Evolutionary conservation across 2,113 vertebrate species (phyloP).

Genomic region (Anas platyrhynchos): DNA sequence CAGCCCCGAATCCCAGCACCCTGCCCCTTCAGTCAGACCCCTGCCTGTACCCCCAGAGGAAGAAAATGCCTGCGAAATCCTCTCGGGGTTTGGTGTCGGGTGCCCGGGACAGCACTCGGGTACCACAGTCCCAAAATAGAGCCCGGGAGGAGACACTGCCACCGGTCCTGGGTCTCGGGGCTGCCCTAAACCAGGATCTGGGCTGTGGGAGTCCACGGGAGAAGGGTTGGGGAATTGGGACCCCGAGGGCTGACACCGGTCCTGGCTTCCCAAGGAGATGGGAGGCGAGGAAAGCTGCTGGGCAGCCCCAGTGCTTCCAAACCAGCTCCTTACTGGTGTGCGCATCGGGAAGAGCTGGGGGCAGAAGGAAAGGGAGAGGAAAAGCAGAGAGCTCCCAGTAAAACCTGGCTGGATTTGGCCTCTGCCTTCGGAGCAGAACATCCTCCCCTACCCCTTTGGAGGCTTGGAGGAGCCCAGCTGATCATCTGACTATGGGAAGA

Average conservation of each 20-base stretch:
- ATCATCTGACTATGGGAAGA: neutral
- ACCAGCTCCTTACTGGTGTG: neutral
- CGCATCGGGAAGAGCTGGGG: neutral
- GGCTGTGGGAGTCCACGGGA: neutral
- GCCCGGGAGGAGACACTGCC: neutral
- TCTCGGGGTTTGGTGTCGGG: neutral
- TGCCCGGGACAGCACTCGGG: neutral
- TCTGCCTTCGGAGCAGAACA: neutral
- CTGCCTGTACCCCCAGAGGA: neutral
- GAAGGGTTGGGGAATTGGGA: neutral
- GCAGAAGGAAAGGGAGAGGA: neutral
- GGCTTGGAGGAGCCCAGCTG: neutral
- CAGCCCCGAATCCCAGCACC: neutral
- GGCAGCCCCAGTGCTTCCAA: neutral
- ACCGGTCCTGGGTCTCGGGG: neutral
- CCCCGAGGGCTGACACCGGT: neutral
- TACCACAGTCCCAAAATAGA: neutral
- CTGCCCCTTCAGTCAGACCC: fast-evolving
- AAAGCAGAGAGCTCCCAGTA: neutral
- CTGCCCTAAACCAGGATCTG: neutral
- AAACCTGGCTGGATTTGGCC: neutral
- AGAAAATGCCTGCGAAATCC: neutral
- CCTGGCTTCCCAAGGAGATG: neutral
- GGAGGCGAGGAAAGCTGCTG: neutral
- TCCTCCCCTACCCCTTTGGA: fast-evolving